A percentile compares a stretch with the other conserved stretches of the same genome.
These are phyloP conservation scores for Hyposoter didymator DNA, from an alignment of 2,888 invertebrate species.

Conservation along the genomic window DNA sequence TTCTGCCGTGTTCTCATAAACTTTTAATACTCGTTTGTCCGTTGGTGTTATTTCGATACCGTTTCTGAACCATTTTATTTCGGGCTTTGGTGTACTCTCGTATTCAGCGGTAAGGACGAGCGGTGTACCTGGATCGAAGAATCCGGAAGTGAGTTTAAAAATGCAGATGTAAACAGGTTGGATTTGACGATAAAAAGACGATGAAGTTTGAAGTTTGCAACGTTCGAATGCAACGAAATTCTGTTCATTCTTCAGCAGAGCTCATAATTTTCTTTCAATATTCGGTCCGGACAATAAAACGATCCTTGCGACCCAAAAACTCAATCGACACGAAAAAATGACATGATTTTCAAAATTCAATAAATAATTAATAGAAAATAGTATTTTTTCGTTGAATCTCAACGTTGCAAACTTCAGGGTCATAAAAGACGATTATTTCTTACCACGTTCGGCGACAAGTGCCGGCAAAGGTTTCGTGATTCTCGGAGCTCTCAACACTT, in stretches of 20 bases:
- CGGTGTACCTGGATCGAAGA: conserved; percentile 82
- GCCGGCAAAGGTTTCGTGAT: conserved; percentile 93
- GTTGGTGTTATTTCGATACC: conserved; percentile 90
- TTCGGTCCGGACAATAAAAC: too few species aligned
- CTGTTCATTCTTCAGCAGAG: too few species aligned
- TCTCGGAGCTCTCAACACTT: conserved; percentile 88
- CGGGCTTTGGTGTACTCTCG: conserved; percentile 89
- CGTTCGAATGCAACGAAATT: too few species aligned
- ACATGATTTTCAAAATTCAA: too few species aligned
- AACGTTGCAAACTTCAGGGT: too few species aligned
- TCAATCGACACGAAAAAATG: too few species aligned
- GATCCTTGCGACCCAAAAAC: too few species aligned
- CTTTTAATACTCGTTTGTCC: conserved; percentile 87
- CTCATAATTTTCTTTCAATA: too few species aligned
- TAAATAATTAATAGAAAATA: too few species aligned
- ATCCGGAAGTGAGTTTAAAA: neutral
- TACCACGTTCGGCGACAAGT: conserved; percentile 89
- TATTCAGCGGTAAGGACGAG: conserved; percentile 90
- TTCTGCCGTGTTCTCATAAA: conserved; percentile 87
- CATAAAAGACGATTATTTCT: conserved; percentile 21
- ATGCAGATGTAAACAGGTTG: neutral
- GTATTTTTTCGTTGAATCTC: too few species aligned
- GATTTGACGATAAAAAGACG: neutral
- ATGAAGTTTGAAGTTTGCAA: too few species aligned
- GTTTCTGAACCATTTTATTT: conserved; percentile 94